Base-by-base conservation (phyloP, 2,113 vertebrate genomes). In the Mormyrus lacerda region DNA sequence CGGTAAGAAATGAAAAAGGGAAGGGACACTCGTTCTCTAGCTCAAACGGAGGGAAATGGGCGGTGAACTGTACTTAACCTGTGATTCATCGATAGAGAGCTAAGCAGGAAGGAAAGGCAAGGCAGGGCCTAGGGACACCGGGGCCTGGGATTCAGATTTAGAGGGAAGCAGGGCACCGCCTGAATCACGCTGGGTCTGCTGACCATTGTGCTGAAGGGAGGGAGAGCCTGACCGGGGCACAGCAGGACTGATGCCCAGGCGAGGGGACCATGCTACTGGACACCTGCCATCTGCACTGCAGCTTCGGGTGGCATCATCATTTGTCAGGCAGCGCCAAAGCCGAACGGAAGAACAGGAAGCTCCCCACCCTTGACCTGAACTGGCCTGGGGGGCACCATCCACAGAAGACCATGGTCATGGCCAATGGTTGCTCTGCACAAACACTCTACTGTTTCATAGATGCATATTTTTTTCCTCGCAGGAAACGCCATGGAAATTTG, bases 81-180 rank as follows among this genome's bases (percentile, higher is more conserved):
- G 39, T 15, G 19, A 89, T 48, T 90, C 51, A 91, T 88, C 85
- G 89, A 84, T 89, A 61, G 88, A 89, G 51, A 89, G 88, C 15
- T 89, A 91, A 89, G 90, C 87, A 91, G 93, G 91, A 93, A 94
- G 91, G 90, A 91, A 92, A 90, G 45, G 58, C 35, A 89, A 31
- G 89, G 89, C 89, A 90, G 91, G 89, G 93, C 90, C 87, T 90
- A 89, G 91, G 89, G n/a, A 31, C 45, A 21, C 76, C 31, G 61
- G n/a, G 83, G 45, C 17, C 53, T 58, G 47, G 90, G 19, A 86
- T 48, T 86, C 45, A n/a, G 42, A 39, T 90, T 8, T 84, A 53
- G 48, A 85, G 88, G 39, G 73, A 89, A 27, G 50, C 50, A 76
- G 76, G 55, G 65, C 31, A 47, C 82, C 10, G 50, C 61, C 13